Percentiles rank a stretch among this genome's conserved stretches.
Conservation (phyloP, 2,113 vertebrate species). For the Hippocampus mohnikei region DNA sequence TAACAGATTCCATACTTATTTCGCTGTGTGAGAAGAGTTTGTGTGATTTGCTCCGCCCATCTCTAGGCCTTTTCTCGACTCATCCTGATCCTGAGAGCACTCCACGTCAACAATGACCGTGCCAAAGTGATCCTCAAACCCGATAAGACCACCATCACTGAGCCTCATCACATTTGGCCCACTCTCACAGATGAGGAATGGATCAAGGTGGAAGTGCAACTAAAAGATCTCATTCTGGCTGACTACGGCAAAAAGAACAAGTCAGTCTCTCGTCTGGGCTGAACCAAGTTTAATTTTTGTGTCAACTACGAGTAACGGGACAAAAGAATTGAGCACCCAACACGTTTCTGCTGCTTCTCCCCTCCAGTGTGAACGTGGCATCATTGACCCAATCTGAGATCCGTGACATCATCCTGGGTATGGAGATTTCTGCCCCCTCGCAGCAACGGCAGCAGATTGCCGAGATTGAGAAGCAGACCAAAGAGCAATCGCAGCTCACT, state of each 20-base stretch:
- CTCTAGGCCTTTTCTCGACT: constrained; percentile 95
- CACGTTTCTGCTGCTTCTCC: constrained; percentile 17
- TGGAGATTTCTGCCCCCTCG: constrained; percentile 98
- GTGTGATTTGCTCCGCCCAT: constrained; percentile 8
- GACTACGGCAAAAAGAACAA: constrained; percentile 99
- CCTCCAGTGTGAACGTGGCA: constrained; percentile 90
- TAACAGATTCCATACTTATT: not conserved
- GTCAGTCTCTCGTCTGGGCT: constrained; percentile 68
- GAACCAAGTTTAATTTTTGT: not conserved
- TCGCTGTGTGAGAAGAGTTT: constrained; percentile 18
- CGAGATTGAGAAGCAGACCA: constrained; percentile 98
- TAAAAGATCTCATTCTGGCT: constrained; percentile 96
- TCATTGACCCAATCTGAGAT: constrained; percentile 98
- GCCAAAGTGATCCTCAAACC: constrained; percentile 98
- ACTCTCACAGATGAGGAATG: constrained; percentile 97
- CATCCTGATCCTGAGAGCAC: constrained; percentile 92
- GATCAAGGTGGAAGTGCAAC: constrained; percentile 99
- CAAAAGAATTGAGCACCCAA: not conserved
- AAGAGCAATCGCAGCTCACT: constrained; percentile 96
- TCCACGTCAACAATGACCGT: constrained; percentile 96
- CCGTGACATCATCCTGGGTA: constrained; percentile 97
- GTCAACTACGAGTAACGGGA: not conserved
- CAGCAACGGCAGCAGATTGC: constrained; percentile 99
- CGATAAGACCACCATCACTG: constrained; percentile 96
- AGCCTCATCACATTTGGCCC: constrained; percentile 99